Base-by-base conservation (phyloP, 2,113 vertebrate genomes). In the Engystomops pustulosus region DNA sequence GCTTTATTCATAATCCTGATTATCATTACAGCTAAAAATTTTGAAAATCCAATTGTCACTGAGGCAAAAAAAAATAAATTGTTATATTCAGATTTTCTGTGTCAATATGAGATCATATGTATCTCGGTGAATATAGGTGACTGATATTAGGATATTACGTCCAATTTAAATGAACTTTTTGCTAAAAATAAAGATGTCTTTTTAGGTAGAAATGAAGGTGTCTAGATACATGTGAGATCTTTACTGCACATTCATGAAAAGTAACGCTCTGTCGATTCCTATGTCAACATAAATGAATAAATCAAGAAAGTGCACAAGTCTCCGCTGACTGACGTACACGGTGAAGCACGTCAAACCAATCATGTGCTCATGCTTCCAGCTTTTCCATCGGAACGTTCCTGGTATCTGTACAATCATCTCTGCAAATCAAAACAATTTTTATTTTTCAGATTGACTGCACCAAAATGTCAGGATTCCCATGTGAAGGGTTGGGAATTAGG, bases 221-320 rank as follows among this genome's bases (percentile, higher is more conserved):
- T 67, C 30, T 18, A 34, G 32, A 71, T 71, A 72, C 41, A 45
- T 25, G 69, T 72, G 69, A 72, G 47, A 72, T 77, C 49, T 77
- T 34, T 62, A 20, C 27, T 65, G 53, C 76, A 62, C 23, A 44
- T 27, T 60, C 76, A 44, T 41, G 36, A 62, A 41, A 62, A 38
- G 53, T 62, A 79, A 62, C 32, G 11, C 55, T 60, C 55, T 77
- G 74, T 58, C 17, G 49, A 77, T 77, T 51, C 34, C 32, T 38
- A 23, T 55, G 74, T 58, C 49, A 77, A 77, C 30, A 77, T 77
- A 55, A 77, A 55, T 77, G 74, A 81, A 81, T 55, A 71, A 70
- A 70, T 81, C 27, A 71, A 58, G 68, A 70, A 70, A 58, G 25
- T 58, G n/a, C 45, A 10, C 32, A 44, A 58, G 30, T 51, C 47